Evolutionary conservation across 2,888 invertebrate species (phyloP).

Genomic region (Dynastes tityus): DNA sequence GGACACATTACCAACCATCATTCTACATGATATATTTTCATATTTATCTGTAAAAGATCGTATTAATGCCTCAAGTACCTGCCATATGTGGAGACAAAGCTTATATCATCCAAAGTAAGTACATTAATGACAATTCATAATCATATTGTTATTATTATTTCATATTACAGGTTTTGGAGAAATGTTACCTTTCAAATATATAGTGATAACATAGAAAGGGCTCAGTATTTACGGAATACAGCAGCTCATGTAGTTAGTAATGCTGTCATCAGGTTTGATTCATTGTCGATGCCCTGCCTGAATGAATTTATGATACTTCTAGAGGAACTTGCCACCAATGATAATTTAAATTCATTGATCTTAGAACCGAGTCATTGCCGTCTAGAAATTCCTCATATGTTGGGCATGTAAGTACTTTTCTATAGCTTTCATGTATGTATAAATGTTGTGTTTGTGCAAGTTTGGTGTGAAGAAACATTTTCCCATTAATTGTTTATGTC

Average conservation of each 20-base stretch:
- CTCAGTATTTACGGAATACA: constrained; percentile 64
- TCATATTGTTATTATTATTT: neutral
- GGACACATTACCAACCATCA: constrained; percentile 67
- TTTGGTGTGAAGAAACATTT: constrained; percentile 13
- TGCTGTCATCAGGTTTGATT: constrained; percentile 66
- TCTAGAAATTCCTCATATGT: constrained; percentile 61
- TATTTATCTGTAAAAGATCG: constrained; percentile 65
- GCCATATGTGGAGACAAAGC: constrained; percentile 68
- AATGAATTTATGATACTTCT: constrained; percentile 67
- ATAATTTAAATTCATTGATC: constrained; percentile 66
- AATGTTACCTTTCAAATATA: constrained; percentile 66
- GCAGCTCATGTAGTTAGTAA: constrained; percentile 65
- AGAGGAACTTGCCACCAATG: constrained; percentile 65
- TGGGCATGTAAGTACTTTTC: constrained; percentile 56
- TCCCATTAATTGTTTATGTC: constrained; percentile 23
- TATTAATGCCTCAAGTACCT: constrained; percentile 67
- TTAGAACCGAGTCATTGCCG: constrained; percentile 69
- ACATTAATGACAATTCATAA: neutral
- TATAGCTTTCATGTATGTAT: neutral
- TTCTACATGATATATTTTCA: constrained; percentile 68
- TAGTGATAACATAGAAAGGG: constrained; percentile 63
- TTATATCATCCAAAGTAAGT: constrained; percentile 68
- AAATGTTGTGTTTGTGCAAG: constrained; percentile 20
- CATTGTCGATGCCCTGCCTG: constrained; percentile 65
- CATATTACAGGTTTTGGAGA: constrained; percentile 66